Evolutionary conservation across 2,113 vertebrate species (phyloP).

Genomic region (Tragelaphus strepsiceros): DNA sequence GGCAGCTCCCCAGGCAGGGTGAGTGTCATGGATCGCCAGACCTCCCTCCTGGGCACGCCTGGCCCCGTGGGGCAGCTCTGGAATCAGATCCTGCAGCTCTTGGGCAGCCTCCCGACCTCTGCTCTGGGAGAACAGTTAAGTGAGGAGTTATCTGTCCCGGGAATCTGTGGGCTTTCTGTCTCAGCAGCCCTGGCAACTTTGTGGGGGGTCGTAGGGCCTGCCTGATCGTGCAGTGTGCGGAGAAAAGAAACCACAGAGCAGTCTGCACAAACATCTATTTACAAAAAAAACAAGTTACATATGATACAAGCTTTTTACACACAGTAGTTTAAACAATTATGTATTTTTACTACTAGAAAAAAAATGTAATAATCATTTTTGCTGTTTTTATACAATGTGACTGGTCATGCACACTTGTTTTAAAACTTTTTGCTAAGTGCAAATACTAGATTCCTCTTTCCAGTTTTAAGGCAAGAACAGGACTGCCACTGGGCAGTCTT

Average conservation of each 20-base stretch:
- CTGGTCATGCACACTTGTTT: slow-evolving; percentile 77
- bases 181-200: not conserved
- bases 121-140: not conserved
- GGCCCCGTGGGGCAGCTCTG: not conserved
- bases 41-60: not conserved
- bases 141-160: rapidly evolving
- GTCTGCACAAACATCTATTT: slow-evolving; percentile 83
- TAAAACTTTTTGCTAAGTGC: slow-evolving; percentile 80
- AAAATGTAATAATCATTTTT: slow-evolving; percentile 75
- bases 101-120: not conserved
- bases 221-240: rapidly evolving
- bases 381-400: slow-evolving; percentile 80
- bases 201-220: not conserved
- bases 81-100: not conserved
- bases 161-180: not conserved
- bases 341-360: slow-evolving; percentile 77
- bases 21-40: rapidly evolving
- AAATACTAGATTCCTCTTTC: slow-evolving; percentile 83
- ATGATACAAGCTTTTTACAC: slow-evolving; percentile 85
- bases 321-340: slow-evolving; percentile 72
- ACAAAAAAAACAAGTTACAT: slow-evolving; percentile 84
- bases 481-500: slow-evolving; percentile 26
- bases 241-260: slow-evolving; percentile 14
- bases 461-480: slow-evolving; percentile 85
- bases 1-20: not conserved